Percentiles rank a stretch among this genome's conserved stretches.
These are phyloP conservation scores for Microcebus murinus DNA, from an alignment of 2,113 vertebrate species.

Conservation along the genomic window DNA sequence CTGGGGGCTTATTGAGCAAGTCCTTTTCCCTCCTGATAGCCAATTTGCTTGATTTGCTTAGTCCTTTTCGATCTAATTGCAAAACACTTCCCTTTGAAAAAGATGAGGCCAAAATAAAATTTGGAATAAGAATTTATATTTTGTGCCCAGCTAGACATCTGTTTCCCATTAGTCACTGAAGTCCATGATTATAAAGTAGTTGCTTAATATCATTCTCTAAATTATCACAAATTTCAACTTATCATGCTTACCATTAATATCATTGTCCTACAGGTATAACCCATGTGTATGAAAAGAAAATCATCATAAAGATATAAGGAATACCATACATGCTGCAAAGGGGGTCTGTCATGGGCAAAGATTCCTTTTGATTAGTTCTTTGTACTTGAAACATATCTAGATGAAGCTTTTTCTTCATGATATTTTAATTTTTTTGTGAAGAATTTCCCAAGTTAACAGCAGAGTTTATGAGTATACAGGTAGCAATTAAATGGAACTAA, in stretches of 20 bases:
- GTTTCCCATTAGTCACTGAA: not conserved
- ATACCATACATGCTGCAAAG: not conserved
- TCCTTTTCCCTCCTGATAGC: not conserved
- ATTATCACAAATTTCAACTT: constrained; percentile 30
- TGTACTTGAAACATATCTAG: not conserved
- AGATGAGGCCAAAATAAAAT: not conserved
- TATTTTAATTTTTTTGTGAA: not conserved
- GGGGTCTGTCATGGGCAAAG: not conserved
- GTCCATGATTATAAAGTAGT: not conserved
- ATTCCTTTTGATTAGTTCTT: not conserved
- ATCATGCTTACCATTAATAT: not conserved
- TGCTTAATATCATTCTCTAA: not conserved
- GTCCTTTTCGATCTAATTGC: not conserved
- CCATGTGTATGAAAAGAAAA: not conserved
- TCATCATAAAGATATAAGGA: not conserved
- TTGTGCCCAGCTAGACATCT: not conserved
- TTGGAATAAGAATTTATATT: not conserved
- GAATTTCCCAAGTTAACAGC: not conserved
- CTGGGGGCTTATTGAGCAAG: not conserved
- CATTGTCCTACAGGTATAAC: not conserved
- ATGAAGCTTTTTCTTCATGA: not conserved
- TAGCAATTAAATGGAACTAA: not conserved
- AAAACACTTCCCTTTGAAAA: not conserved
- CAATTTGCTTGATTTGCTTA: not conserved
- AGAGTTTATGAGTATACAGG: not conserved